phyloP scores from a whole-genome alignment of 1,140 invertebrate genomes.

The Trachymyrmex septentrionalis region DNA sequence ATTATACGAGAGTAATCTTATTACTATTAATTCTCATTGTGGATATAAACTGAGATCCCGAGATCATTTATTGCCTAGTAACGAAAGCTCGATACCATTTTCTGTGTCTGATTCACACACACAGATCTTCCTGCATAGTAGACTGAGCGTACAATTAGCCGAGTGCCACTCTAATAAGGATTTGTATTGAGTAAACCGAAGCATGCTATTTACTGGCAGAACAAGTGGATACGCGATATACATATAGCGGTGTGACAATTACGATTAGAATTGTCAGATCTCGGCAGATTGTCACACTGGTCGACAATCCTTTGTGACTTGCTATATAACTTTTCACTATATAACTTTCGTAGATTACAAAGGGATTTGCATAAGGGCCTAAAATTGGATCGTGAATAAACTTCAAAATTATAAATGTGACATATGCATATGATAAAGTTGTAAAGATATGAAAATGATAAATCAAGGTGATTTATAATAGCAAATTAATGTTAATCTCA shows the following conservation, averaged over 20 bases:
- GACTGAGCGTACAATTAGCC: conserved; percentile 69
- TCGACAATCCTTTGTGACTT: background rate
- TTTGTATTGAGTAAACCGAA: conserved; percentile 68
- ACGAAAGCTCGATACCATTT: conserved; percentile 68
- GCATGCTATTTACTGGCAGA: conserved; percentile 62
- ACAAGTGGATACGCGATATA: conserved; percentile 55
- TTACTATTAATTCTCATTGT: conserved; percentile 49
- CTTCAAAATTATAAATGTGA: background rate
- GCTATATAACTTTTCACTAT: background rate
- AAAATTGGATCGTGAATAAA: background rate
- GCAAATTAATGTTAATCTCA: background rate
- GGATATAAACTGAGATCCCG: conserved; percentile 40
- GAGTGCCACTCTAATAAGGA: conserved; percentile 75
- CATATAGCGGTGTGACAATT: conserved; percentile 12
- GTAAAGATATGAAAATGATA: background rate
- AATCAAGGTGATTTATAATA: background rate
- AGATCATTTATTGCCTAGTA: conserved; percentile 61
- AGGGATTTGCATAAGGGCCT: background rate
- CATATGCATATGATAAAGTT: background rate
- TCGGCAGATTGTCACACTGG: background rate
- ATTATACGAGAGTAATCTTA: background rate
- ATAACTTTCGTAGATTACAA: background rate
- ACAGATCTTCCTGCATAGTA: conserved; percentile 34
- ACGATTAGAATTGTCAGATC: background rate
- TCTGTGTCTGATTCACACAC: conserved; percentile 49